Percentiles rank a stretch among this genome's conserved stretches.
Evolutionary conservation across 1,140 invertebrate genomes (phyloP).

Genomic region (Drosophila lacteicornis): DNA sequence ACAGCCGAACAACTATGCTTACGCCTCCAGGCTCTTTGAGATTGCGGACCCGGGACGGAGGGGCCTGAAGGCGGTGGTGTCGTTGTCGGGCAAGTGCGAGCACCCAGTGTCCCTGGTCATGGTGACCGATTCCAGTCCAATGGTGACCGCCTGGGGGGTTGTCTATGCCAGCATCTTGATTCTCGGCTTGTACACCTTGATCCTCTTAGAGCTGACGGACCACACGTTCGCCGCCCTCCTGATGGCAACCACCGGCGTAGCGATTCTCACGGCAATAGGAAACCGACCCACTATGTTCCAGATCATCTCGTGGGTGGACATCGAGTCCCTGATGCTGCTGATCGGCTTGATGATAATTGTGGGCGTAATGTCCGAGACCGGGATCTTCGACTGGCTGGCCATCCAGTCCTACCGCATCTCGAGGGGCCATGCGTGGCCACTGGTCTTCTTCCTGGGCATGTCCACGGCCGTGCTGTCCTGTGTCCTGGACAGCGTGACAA

Average conservation of each 20-base stretch:
- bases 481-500: slow-evolving; percentile 95
- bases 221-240: slow-evolving; percentile 92
- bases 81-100: not conserved
- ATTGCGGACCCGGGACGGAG: fast-evolving
- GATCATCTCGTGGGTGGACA: slow-evolving; percentile 93
- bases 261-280: slow-evolving; percentile 89
- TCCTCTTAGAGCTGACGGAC: slow-evolving; percentile 93
- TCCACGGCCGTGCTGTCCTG: slow-evolving; percentile 92
- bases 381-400: slow-evolving; percentile 93
- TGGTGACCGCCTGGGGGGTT: slow-evolving; percentile 85
- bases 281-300: slow-evolving; percentile 89
- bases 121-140: slow-evolving; percentile 3
- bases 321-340: slow-evolving; percentile 92
- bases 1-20: not conserved
- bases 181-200: slow-evolving; percentile 90
- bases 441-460: slow-evolving; percentile 91
- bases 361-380: slow-evolving; percentile 92
- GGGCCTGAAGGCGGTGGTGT: not conserved
- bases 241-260: slow-evolving; percentile 89
- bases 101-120: slow-evolving; percentile 22
- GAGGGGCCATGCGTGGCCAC: slow-evolving; percentile 91
- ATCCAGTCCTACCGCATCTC: slow-evolving; percentile 88
- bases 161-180: slow-evolving; percentile 89
- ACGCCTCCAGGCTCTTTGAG: not conserved
- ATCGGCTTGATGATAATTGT: slow-evolving; percentile 97